These are phyloP conservation scores for Aegithalos caudatus DNA, from an alignment of 2,113 vertebrate species.

Conservation along the genomic window DNA sequence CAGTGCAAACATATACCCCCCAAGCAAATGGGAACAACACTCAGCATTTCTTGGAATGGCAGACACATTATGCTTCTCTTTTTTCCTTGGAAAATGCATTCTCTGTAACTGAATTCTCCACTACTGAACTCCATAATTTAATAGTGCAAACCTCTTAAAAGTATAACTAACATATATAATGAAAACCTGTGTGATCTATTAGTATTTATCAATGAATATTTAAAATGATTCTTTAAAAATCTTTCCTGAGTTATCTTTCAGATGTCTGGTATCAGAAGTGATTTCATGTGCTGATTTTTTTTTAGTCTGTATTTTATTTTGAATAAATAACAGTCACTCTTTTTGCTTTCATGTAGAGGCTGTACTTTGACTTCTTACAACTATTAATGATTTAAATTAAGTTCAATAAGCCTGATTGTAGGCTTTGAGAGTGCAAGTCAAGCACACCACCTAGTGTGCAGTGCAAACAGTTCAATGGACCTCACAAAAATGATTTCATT, in stretches of 20 bases:
- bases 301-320: neutral
- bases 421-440: constrained; percentile 26
- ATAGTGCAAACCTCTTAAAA: neutral
- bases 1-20: neutral
- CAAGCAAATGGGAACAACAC: neutral
- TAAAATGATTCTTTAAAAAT: neutral
- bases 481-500: neutral
- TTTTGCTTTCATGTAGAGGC: neutral
- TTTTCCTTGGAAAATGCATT: neutral
- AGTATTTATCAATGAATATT: neutral
- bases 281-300: neutral
- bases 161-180: neutral
- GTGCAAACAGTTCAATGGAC: constrained; percentile 2
- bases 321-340: neutral
- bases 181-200: neutral
- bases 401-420: neutral
- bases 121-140: neutral
- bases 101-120: neutral
- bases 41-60: neutral
- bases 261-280: neutral
- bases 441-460: constrained; percentile 65
- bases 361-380: neutral
- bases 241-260: neutral
- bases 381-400: neutral
- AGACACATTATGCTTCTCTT: neutral